Evolutionary conservation across 2,113 vertebrate species (phyloP).

Genomic region (Rhizomys pruinosus): DNA sequence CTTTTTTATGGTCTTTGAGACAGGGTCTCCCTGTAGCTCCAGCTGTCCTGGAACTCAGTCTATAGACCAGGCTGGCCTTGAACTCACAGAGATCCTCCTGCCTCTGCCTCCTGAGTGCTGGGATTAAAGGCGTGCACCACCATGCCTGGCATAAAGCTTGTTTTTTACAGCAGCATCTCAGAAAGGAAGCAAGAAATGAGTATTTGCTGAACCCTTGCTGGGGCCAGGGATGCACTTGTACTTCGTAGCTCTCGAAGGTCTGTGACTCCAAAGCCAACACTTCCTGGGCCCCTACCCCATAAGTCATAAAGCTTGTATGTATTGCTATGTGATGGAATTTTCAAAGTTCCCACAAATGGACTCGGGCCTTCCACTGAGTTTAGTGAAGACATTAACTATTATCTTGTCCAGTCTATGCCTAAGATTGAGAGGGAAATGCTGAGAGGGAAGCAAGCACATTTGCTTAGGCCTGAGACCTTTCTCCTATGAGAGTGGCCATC

Average conservation of each 20-base stretch:
- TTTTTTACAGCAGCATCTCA: neutral
- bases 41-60: too few relatives aligned
- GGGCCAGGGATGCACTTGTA: fast-evolving
- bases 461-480: neutral
- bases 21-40: too few relatives aligned
- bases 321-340: neutral
- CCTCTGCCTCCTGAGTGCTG: too few relatives aligned
- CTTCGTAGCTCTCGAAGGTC: neutral
- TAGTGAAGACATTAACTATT: neutral
- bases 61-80: too few relatives aligned
- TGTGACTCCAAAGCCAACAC: neutral
- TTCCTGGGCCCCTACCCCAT: neutral
- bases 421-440: neutral
- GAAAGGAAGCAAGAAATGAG: neutral
- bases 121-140: too few relatives aligned
- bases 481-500: neutral
- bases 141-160: neutral
- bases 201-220: neutral
- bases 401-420: neutral
- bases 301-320: neutral
- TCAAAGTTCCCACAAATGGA: neutral
- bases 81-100: too few relatives aligned
- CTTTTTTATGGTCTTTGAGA: too few relatives aligned
- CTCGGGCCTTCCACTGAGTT: neutral
- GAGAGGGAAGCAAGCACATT: neutral